Percentiles rank a stretch among this genome's conserved stretches.
Conservation (phyloP, 2,113 vertebrate genomes). For the Agelaius phoeniceus region DNA sequence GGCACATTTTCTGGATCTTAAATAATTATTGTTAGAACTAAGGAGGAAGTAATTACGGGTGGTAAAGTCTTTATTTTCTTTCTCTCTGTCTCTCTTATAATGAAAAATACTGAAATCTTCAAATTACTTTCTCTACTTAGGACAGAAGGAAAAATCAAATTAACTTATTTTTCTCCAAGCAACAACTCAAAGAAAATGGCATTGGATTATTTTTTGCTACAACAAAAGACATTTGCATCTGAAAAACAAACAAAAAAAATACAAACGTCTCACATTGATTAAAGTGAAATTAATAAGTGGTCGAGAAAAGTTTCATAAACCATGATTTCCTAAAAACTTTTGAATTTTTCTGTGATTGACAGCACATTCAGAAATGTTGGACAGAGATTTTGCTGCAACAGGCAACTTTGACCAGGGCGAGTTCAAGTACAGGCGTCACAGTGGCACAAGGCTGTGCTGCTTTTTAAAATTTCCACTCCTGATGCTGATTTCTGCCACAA, state of each 20-base stretch:
- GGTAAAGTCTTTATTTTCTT: not conserved
- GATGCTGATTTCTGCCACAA: not conserved
- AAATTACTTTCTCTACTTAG: not conserved
- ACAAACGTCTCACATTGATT: not conserved
- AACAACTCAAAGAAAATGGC: not conserved
- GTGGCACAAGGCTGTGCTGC: not conserved
- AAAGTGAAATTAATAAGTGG: not conserved
- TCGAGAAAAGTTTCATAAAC: not conserved
- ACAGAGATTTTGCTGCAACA: not conserved
- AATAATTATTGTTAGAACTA: not conserved
- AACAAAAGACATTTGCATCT: not conserved
- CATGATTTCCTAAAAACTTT: not conserved
- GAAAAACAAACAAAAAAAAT: not conserved
- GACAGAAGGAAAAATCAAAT: not conserved
- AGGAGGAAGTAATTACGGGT: not conserved
- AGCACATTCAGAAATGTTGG: not conserved
- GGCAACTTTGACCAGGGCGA: not conserved
- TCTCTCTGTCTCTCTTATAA: not conserved
- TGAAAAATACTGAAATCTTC: not conserved
- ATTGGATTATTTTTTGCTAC: not conserved
- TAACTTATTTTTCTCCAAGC: not conserved
- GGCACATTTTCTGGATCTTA: not conserved
- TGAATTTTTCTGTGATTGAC: not conserved
- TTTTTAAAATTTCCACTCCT: not conserved
- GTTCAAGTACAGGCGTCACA: not conserved